These are phyloP conservation scores for Emmelina monodactyla DNA, from an alignment of 2,888 invertebrate genomes.

Conservation along the genomic window DNA sequence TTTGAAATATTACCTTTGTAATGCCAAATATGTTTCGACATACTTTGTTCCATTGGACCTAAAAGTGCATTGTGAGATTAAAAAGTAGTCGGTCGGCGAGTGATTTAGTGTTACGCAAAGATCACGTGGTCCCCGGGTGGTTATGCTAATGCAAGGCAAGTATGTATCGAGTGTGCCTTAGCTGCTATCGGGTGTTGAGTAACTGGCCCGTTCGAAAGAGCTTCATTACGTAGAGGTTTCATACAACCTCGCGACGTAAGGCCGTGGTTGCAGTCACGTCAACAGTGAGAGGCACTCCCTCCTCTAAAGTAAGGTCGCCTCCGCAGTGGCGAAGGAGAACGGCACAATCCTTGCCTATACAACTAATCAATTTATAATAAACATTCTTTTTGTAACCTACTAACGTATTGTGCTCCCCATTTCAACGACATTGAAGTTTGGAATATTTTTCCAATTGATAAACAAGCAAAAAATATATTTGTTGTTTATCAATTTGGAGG, in stretches of 20 bases:
- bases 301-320: constrained; percentile 59
- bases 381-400: no score
- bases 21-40: no score
- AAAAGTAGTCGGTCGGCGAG: background rate
- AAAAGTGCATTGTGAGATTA: background rate
- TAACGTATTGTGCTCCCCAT: no score
- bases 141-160: constrained; percentile 39
- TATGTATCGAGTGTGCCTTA: constrained; percentile 57
- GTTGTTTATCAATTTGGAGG: no score
- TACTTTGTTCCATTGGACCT: background rate
- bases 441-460: no score
- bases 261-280: constrained; percentile 64
- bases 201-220: constrained; percentile 54
- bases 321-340: constrained; percentile 51
- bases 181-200: constrained; percentile 57
- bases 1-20: no score
- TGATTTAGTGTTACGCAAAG: constrained; percentile 40
- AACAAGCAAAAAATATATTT: no score
- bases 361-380: no score
- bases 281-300: constrained; percentile 62
- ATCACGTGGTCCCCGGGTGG: constrained; percentile 54
- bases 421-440: no score
- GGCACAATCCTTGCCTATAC: no score
- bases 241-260: constrained; percentile 64
- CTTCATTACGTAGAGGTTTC: constrained; percentile 62